Evolutionary conservation across 2,888 invertebrate species (phyloP), one percentile per base, ranked within the genome.

Genomic region (Eustalomyia histrio): DNA sequence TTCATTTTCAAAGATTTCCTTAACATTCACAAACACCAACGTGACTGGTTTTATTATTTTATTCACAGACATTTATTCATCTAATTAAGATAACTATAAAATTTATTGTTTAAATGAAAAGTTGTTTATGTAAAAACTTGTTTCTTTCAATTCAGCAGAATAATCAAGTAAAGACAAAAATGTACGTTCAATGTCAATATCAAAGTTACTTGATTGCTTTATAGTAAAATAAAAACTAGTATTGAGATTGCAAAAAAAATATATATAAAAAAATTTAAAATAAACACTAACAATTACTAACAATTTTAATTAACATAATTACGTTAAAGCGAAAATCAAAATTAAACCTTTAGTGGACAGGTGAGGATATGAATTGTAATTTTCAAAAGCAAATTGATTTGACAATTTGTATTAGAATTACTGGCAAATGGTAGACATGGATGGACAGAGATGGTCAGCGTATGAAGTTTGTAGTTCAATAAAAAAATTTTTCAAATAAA

Each of bases 141-240:
- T 47, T 47, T 47, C n/a, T 4, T n/a, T 47, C 29, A 29, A 1
- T 47, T 47, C 5, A 47, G n/a, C n/a, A 47, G 6, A n/a, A 47
- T n/a, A 29, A 29, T 29, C 24, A 24, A 24, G 35, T 10, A 35
- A 35, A 35, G 35, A 35, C 35, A n/a, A n/a, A 43, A 4, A 8
- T 35, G 2, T 35, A 53, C n/a, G 7, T 16, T 55, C 75, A 75
- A n/a, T 64, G 69, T 76, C 76, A 69, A 69, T 63, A 58, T 64
- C 69, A 76, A 50, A 21, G 57, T 58, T 50, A 12, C 4, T 50
- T 57, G 0, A 50, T 33, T n/a, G n/a, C 39, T 29, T 1, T 39
- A 39, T 12, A 39, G 39, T 39, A 39, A 47, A 47, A 47, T 47
- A 5, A 14, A 47, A 47, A n/a, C n/a, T 5, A 39, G 10, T 39